Conservation (phyloP, 2,888 invertebrate genomes). For the Volucella inflata region DNA sequence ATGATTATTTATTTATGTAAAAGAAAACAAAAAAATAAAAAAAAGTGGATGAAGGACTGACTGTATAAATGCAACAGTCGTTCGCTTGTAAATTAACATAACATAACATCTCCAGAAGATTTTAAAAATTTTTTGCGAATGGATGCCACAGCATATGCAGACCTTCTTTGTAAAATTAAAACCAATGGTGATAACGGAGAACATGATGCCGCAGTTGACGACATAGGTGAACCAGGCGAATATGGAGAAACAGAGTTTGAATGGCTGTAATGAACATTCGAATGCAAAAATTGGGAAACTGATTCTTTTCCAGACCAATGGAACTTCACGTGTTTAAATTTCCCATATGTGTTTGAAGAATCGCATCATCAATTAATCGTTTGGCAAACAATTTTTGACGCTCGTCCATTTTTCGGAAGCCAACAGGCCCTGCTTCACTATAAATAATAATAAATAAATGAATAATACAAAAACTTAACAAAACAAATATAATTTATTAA, state of each 20-base stretch:
- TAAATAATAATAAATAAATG: slow-evolving; percentile 18
- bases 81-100: neutral
- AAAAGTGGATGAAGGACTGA: neutral
- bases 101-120: slow-evolving; percentile 1
- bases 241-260: slow-evolving; percentile 38
- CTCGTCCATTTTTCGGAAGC: slow-evolving; percentile 33
- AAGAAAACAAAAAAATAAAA: neutral
- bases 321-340: slow-evolving; percentile 13
- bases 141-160: slow-evolving; percentile 8
- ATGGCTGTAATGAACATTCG: slow-evolving; percentile 25
- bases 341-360: slow-evolving; percentile 27
- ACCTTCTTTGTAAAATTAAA: slow-evolving; percentile 20
- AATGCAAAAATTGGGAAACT: slow-evolving; percentile 18
- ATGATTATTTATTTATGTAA: neutral
- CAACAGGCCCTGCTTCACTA: slow-evolving; percentile 31
- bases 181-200: slow-evolving; percentile 10
- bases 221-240: slow-evolving; percentile 4
- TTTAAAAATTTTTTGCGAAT: slow-evolving; percentile 24
- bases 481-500: no score
- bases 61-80: no score
- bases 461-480: neutral
- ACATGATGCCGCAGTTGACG: slow-evolving; percentile 3
- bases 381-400: slow-evolving; percentile 26
- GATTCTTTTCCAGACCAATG: slow-evolving; percentile 24
- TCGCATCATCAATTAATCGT: slow-evolving; percentile 28